Evolutionary conservation across 2,888 invertebrate genomes (phyloP), one percentile per base, ranked within the genome.

Genomic region (Aelia acuminata): DNA sequence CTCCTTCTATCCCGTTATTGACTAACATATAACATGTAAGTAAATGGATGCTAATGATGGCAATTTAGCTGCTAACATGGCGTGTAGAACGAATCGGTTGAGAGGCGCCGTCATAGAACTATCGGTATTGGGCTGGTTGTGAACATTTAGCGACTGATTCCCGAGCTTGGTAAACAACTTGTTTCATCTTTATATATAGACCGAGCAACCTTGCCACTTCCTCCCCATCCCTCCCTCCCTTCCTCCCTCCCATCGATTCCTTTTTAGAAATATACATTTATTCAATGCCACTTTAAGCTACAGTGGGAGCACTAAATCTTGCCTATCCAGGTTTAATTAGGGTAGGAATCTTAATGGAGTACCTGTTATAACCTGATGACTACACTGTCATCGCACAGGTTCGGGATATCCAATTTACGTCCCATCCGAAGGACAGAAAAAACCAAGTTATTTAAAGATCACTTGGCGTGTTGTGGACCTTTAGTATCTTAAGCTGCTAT

Each of bases 181-280:
- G 75, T 75, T 75, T 75, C 75, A 75, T 75, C 39, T 35, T 39
- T 75, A 75, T 75, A 75, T 75, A 75, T 75, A 75, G 75, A 75
- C 20, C 39, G 18, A 3, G 22, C 39, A 39, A 39, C 39, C 39
- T 39, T 75, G 75, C 20, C 39, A 22, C 75, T 39, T 22, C 11
- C 75, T 35, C 75, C 35, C 39, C 8, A 39, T 20, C 4, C 70
- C 43, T 75, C 39, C 2, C 39, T 75, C 7, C 4, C 26, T 63
- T 10, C 43, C 39, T 75, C 13, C 35, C 22, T 75, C 22, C n/a
- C 10, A 39, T 8, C 11, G n/a, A n/a, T n/a, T n/a, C n/a, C n/a
- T n/a, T n/a, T n/a, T n/a, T n/a, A n/a, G n/a, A n/a, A n/a, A n/a
- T n/a, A n/a, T n/a, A n/a, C n/a, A n/a, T n/a, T n/a, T n/a, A n/a